These are phyloP conservation scores for Beroe forskalii DNA, from an alignment of 37 sponge, comb jelly and placozoan genomes.

Conservation along the genomic window DNA sequence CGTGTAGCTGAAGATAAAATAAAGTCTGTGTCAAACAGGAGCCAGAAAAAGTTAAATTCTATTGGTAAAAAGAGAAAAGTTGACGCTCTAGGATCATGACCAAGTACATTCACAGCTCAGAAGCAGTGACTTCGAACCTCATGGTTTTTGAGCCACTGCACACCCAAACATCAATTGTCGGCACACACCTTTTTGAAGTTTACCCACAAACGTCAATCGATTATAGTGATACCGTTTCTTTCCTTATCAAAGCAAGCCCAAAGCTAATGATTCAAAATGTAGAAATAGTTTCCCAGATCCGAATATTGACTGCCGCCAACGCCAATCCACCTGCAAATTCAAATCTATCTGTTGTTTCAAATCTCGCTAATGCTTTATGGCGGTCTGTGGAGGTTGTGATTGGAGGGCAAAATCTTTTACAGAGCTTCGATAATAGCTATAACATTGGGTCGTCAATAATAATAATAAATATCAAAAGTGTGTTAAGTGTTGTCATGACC, in stretches of 20 bases:
- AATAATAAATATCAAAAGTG: too few relatives aligned
- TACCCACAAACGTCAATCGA: slow-evolving; percentile 6
- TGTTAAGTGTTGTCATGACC: too few relatives aligned
- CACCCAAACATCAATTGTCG: slow-evolving; percentile 18
- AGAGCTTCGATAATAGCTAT: not conserved
- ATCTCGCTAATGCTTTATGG: not conserved
- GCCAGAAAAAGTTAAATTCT: not conserved
- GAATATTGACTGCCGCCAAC: not conserved
- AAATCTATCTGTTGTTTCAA: not conserved
- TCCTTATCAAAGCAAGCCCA: too few relatives aligned
- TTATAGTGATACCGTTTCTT: not conserved
- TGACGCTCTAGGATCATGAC: slow-evolving; percentile 44
- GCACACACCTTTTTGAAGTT: not conserved
- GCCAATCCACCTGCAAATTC: not conserved
- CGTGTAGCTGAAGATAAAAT: slow-evolving; percentile 13
- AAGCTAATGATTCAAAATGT: too few relatives aligned
- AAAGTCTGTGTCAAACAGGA: not conserved
- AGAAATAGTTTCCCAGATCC: not conserved
- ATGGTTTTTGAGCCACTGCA: not conserved
- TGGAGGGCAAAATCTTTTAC: not conserved
- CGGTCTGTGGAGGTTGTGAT: not conserved
- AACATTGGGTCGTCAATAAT: too few relatives aligned
- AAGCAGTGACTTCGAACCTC: not conserved
- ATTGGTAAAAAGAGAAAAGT: not conserved
- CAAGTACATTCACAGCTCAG: slow-evolving; percentile 11